Evolutionary conservation across 2,797 vertebrate genomes (phyloP), one percentile per base, ranked within the genome.

Genomic region (Anguilla pacifica): DNA sequence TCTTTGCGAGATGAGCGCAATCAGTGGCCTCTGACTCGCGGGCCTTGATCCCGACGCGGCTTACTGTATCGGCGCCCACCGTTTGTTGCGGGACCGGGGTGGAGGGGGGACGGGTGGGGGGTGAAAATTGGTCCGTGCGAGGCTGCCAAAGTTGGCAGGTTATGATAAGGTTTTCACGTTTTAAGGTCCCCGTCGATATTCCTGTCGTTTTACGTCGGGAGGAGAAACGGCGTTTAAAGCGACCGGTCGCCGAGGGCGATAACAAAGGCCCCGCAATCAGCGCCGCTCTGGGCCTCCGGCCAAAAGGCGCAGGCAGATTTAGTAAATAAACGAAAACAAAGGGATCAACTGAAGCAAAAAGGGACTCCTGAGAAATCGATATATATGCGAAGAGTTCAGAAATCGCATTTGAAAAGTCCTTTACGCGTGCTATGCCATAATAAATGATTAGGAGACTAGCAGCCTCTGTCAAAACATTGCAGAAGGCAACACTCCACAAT

Each of bases 11-110:
- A 95, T 89, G 43, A 93, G 94, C 92, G 95, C 95, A 96, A 97
- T 97, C 96, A 95, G 94, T 94, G 95, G 94, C 96, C 96, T 96
- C 95, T 96, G 95, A 96, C 96, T 96, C 95, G 11, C 95, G 95
- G 96, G 95, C 96, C 93, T 94, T 92, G 94, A 94, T 95, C 95
- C 95, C 96, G 95, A 95, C 95, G 94, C 91, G 90, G 86, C 93
- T 91, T 92, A 95, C 93, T 94, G 94, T 95, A 95, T 88, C 89
- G 86, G 88, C 83, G 22, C 43, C 53, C 53, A 17, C 15, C 5
- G 25, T 61, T 77, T 46, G 28, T 25, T 35, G 57, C 43, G 35
- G 22, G 46, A 72, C 61, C 22, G 85, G 61, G 39, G 77, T 11
- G 2, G 82, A 70, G 10, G 72, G 57, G 64, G 51, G 7, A 7